Percentiles rank a stretch among this genome's conserved stretches.
Conservation (phyloP, 2,888 invertebrate species). For the Mythimna lalbum region DNA sequence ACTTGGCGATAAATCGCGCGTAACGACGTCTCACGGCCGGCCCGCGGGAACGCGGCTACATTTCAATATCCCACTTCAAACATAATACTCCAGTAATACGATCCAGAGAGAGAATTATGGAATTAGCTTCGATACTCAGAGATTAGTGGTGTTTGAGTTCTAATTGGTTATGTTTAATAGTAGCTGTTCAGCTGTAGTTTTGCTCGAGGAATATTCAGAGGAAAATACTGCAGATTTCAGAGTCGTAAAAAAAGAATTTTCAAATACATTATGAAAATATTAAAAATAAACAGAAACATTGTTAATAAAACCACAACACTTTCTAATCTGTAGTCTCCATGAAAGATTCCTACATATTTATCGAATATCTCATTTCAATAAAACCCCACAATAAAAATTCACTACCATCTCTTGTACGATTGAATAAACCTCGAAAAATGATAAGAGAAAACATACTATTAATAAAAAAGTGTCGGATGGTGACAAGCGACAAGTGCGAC, state of each 20-base stretch:
- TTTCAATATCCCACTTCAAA: slow-evolving; percentile 52
- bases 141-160: background rate
- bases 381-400: slow-evolving; percentile 31
- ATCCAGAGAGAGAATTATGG: slow-evolving; percentile 20
- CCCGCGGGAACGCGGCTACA: slow-evolving; percentile 28
- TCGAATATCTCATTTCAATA: slow-evolving; percentile 29
- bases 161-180: background rate
- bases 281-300: background rate
- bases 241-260: too few species aligned
- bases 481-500: slow-evolving; percentile 43
- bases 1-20: slow-evolving; percentile 40
- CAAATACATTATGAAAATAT: background rate
- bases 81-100: slow-evolving; percentile 29
- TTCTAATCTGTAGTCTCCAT: background rate
- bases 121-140: slow-evolving; percentile 1
- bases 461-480: slow-evolving; percentile 26
- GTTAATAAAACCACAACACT: background rate
- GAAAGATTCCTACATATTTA: background rate
- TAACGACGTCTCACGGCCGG: slow-evolving; percentile 39
- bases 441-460: slow-evolving; percentile 20
- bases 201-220: too few species aligned
- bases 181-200: background rate
- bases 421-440: slow-evolving; percentile 18
- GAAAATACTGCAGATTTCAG: too few species aligned
- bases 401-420: slow-evolving; percentile 9